phyloP scores from a whole-genome alignment of 2,113 vertebrate genomes.

The Arvicanthis niloticus region DNA sequence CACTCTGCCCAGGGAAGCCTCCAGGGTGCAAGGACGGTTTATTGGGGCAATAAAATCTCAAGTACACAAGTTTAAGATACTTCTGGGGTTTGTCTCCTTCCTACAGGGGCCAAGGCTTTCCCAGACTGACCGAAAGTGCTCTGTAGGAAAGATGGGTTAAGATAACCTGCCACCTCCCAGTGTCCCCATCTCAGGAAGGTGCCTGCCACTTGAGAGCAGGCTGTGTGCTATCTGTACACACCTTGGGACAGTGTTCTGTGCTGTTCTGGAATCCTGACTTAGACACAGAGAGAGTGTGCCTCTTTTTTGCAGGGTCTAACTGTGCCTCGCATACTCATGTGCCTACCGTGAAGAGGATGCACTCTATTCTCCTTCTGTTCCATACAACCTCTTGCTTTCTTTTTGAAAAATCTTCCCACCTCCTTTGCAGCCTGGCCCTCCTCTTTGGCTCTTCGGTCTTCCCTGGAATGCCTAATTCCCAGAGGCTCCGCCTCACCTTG shows the following conservation, averaged over 20 bases:
- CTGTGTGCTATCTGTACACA: not conserved
- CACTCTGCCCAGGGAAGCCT: accelerated
- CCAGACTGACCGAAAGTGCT: not conserved
- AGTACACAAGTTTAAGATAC: constrained; percentile 30
- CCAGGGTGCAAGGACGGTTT: not conserved
- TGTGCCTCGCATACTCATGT: not conserved
- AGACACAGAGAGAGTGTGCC: constrained; percentile 60
- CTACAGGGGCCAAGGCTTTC: constrained; percentile 57
- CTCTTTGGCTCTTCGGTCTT: not conserved
- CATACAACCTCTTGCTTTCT: accelerated
- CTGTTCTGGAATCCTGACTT: not conserved
- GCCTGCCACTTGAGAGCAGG: not conserved
- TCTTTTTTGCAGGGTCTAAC: too few relatives aligned
- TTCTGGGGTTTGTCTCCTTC: constrained; percentile 65
- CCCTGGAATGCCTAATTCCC: not conserved
- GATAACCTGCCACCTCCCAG: not conserved
- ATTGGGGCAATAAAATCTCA: constrained; percentile 78
- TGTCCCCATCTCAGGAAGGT: not conserved
- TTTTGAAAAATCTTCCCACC: not conserved
- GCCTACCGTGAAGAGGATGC: accelerated
- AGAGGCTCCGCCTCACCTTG: not conserved
- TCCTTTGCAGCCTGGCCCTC: accelerated
- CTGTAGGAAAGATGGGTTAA: constrained; percentile 12
- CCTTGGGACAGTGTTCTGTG: not conserved
- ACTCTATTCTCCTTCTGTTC: accelerated